Evolutionary conservation across 2,888 invertebrate species (phyloP).

Genomic region (Micoletzkya japonica): DNA sequence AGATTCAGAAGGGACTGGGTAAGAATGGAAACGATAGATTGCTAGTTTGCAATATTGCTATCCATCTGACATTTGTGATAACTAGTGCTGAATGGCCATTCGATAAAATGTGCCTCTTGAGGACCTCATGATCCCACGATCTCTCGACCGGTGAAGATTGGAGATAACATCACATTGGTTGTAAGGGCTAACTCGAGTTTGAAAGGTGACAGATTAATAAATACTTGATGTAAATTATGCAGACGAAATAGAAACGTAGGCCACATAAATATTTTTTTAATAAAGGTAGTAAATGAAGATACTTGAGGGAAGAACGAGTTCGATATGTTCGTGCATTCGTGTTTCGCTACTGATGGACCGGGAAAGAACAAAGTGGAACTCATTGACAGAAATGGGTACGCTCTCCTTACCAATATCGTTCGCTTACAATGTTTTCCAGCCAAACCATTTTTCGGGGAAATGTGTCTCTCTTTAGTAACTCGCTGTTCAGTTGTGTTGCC

Average conservation of each 20-base stretch:
- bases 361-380: constrained; percentile 51
- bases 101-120: constrained; percentile 12
- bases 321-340: constrained; percentile 63
- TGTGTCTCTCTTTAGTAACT: too few species aligned
- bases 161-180: constrained; percentile 59
- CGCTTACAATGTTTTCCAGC: not conserved
- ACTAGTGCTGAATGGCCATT: not conserved
- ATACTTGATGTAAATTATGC: not conserved
- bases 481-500: constrained; percentile 50
- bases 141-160: constrained; percentile 54
- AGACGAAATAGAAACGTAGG: too few species aligned
- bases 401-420: not conserved
- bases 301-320: constrained; percentile 47
- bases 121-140: constrained; percentile 53
- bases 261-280: too few species aligned
- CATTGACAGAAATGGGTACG: constrained; percentile 57
- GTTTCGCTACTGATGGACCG: constrained; percentile 60
- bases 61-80: too few species aligned
- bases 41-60: not conserved
- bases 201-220: constrained; percentile 31
- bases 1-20: constrained; percentile 57
- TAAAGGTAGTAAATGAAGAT: too few species aligned
- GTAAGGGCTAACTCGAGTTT: constrained; percentile 47
- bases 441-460: not conserved
- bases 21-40: not conserved